phyloP scores from a whole-genome alignment of 2,888 invertebrate genomes.

The Adelphocoris suturalis region DNA sequence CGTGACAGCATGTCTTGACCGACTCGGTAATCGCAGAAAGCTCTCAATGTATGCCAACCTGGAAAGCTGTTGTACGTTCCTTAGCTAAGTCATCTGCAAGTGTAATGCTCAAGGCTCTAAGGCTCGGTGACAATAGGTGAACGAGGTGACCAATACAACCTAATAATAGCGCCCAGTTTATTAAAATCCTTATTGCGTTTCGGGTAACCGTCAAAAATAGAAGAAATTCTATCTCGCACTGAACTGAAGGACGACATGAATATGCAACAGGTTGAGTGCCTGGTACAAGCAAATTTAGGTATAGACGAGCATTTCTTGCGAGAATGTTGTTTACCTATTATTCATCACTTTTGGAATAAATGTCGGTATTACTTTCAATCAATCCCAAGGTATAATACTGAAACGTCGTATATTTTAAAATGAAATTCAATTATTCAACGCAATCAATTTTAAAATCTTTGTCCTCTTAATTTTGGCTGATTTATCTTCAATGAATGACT shows the following conservation, averaged over 20 bases:
- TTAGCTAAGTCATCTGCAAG: not conserved
- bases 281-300: too few species aligned
- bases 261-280: not conserved
- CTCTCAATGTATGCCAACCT: not conserved
- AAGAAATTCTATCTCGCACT: not conserved
- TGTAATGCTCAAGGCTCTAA: not conserved
- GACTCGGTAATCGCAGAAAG: not conserved
- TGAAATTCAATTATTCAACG: too few species aligned
- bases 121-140: not conserved
- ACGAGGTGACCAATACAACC: not conserved
- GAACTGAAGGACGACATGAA: not conserved
- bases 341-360: too few species aligned
- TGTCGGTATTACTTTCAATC: too few species aligned
- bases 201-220: not conserved
- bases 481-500: too few species aligned
- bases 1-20: not conserved
- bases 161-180: not conserved
- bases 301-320: too few species aligned
- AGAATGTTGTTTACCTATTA: too few species aligned
- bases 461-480: too few species aligned
- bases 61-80: not conserved
- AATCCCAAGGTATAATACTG: too few species aligned
- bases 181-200: not conserved
- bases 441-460: too few species aligned
- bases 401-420: too few species aligned